These are phyloP conservation scores for Automeris io DNA, from an alignment of 2,888 invertebrate genomes.

Conservation along the genomic window DNA sequence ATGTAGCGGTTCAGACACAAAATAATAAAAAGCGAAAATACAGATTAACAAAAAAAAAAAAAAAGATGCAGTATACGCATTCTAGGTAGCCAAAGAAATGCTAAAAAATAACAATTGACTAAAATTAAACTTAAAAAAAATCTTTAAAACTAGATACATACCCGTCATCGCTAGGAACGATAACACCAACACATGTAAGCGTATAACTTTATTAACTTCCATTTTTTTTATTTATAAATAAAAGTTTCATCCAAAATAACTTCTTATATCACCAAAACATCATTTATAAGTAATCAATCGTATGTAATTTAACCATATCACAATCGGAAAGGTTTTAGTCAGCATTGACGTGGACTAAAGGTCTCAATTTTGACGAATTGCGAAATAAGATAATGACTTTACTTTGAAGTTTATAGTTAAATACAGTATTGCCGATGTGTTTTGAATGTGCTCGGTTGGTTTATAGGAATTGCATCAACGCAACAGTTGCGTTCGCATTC, in stretches of 20 bases:
- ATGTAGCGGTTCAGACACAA: too few relatives aligned
- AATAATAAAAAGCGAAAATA: too few relatives aligned
- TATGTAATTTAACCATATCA: conserved; percentile 39
- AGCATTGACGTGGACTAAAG: conserved; percentile 52
- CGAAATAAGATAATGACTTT: conserved; percentile 41
- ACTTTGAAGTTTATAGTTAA: conserved; percentile 30
- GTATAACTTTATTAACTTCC: too few relatives aligned
- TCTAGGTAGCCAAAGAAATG: neutral
- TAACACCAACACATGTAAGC: conserved; percentile 41
- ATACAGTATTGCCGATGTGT: conserved; percentile 28
- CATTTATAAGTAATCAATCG: too few relatives aligned
- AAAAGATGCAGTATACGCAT: too few relatives aligned
- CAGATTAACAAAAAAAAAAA: too few relatives aligned
- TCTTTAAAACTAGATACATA: conserved; percentile 27
- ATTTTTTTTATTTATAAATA: too few relatives aligned
- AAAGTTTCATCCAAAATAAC: too few relatives aligned
- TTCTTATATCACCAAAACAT: too few relatives aligned
- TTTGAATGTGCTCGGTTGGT: conserved; percentile 14
- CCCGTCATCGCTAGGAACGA: conserved; percentile 45
- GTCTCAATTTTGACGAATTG: conserved; percentile 51
- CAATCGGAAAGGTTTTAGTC: conserved; percentile 43
- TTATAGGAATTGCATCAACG: conserved; percentile 35
- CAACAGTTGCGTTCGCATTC: conserved; percentile 54
- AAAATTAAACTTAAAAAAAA: neutral
- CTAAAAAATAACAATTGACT: neutral